These are phyloP conservation scores for Bimastos eiseni DNA, from an alignment of 2,888 invertebrate genomes.

Conservation along the genomic window DNA sequence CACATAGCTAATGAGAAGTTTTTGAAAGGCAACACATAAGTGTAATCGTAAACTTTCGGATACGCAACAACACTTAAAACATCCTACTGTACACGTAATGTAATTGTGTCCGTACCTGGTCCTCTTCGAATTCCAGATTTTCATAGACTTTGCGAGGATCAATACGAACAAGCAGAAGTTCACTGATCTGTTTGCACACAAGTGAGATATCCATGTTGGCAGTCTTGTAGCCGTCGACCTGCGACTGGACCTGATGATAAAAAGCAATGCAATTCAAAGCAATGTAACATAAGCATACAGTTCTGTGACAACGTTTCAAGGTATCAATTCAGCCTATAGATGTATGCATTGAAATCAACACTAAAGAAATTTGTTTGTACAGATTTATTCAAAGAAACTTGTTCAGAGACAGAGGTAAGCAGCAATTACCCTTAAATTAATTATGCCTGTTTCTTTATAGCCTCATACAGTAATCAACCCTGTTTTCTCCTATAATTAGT, in stretches of 20 bases:
- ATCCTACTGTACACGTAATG: no score
- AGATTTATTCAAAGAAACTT: no score
- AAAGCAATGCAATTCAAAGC: not conserved
- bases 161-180: slow-evolving; percentile 59
- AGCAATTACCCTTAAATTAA: not conserved
- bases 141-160: slow-evolving; percentile 61
- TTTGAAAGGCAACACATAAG: no score
- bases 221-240: slow-evolving; percentile 80
- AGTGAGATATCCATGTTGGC: slow-evolving; percentile 68
- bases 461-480: no score
- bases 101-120: slow-evolving; percentile 48
- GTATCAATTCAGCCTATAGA: not conserved
- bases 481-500: no score
- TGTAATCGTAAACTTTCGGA: no score
- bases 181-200: slow-evolving; percentile 60
- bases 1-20: no score
- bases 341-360: not conserved
- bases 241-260: slow-evolving; percentile 66
- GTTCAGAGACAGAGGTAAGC: not conserved
- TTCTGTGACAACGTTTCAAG: no score
- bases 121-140: slow-evolving; percentile 54
- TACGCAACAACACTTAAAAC: no score
- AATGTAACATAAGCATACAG: not conserved
- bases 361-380: not conserved
- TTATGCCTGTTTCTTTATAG: no score